Conservation (phyloP, 2,113 vertebrate species). For the Catharus minimus region DNA sequence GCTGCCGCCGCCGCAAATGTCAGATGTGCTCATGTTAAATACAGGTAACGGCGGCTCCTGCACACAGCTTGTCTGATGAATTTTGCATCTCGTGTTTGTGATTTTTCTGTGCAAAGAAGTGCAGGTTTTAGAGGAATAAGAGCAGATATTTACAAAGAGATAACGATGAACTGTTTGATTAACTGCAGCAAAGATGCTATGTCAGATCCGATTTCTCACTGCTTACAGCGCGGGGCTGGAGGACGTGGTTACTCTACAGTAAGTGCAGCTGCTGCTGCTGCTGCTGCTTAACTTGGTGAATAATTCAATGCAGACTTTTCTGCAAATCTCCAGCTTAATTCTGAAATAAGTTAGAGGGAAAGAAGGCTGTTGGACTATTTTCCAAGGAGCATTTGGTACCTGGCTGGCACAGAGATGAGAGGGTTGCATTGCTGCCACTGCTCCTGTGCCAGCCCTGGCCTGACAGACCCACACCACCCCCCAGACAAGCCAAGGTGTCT, state of each 20-base stretch:
- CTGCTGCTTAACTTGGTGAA: neutral
- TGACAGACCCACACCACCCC: neutral
- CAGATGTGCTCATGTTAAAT: constrained; percentile 36
- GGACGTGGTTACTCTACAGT: neutral
- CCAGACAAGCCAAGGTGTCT: neutral
- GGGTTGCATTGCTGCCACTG: neutral
- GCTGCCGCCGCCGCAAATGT: neutral
- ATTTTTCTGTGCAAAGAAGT: neutral
- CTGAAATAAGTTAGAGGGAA: constrained; percentile 9
- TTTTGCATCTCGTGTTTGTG: constrained; percentile 28
- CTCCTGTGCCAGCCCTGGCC: neutral
- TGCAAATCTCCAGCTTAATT: constrained; percentile 17
- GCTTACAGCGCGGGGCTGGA: neutral
- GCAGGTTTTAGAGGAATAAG: constrained; percentile 14
- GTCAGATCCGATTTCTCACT: constrained; percentile 35
- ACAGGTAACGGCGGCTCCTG: constrained; percentile 8
- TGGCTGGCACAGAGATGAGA: neutral
- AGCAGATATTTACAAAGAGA: neutral
- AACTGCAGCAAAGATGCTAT: constrained; percentile 1
- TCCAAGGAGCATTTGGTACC: neutral
- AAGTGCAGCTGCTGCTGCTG: neutral
- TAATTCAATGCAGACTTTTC: constrained; percentile 22
- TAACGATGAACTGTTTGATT: constrained; percentile 5
- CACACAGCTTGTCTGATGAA: constrained; percentile 16
- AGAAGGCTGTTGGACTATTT: neutral